A percentile compares a stretch with the other conserved stretches of the same genome.
Conservation (phyloP, 2,888 invertebrate species). For the Mimachlamys varia region DNA sequence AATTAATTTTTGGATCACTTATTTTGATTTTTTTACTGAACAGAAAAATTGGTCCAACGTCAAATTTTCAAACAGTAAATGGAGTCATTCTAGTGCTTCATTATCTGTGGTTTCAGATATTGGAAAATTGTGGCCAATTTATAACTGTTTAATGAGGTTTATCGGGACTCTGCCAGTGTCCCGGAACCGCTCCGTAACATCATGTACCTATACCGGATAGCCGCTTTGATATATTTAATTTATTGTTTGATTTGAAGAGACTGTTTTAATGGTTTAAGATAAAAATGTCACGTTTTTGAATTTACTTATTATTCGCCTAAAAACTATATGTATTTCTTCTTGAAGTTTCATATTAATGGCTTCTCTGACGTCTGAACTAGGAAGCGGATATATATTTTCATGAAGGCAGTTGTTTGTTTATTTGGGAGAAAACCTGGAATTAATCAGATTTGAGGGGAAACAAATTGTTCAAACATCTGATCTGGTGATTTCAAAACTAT, state of each 20-base stretch:
- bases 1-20: neutral
- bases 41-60: slow-evolving; percentile 6
- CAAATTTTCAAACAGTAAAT: neutral
- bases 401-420: too few species aligned
- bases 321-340: neutral
- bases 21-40: neutral
- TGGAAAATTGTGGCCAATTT: slow-evolving; percentile 31
- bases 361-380: too few species aligned
- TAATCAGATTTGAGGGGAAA: too few species aligned
- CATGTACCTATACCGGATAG: neutral
- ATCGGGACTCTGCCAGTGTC: neutral
- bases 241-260: neutral
- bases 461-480: too few species aligned
- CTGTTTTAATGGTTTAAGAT: neutral
- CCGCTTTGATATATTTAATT: neutral
- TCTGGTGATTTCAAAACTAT: too few species aligned
- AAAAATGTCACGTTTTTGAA: slow-evolving; percentile 6
- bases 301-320: neutral
- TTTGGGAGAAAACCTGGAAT: too few species aligned
- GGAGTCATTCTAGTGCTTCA: neutral
- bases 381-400: too few species aligned
- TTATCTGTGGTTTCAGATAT: neutral
- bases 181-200: neutral
- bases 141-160: slow-evolving; percentile 20
- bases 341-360: too few species aligned